Evolutionary conservation across 2,797 vertebrate species (phyloP).

Genomic region (Danionella dracula): DNA sequence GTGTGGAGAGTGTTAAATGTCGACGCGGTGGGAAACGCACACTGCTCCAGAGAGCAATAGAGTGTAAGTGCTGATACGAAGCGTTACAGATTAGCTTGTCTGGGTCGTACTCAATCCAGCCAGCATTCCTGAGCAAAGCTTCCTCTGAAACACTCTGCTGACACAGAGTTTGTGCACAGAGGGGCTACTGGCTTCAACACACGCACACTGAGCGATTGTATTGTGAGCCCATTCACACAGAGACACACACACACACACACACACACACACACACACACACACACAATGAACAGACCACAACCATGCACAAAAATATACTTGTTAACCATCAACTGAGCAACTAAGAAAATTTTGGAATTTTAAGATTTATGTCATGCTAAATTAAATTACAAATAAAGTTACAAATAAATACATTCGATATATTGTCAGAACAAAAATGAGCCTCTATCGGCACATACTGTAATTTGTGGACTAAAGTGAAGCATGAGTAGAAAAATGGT

Average conservation of each 20-base stretch:
- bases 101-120: conserved; percentile 17
- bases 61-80: conserved; percentile 40
- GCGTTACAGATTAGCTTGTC: conserved; percentile 49
- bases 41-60: background rate
- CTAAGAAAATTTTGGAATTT: too few relatives aligned
- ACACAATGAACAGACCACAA: background rate
- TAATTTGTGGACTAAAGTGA: too few relatives aligned
- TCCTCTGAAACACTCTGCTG: conserved; percentile 41
- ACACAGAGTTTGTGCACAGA: conserved; percentile 34
- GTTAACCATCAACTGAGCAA: too few relatives aligned
- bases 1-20: too few relatives aligned
- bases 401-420: too few relatives aligned
- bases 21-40: background rate
- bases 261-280: background rate
- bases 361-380: too few relatives aligned
- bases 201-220: conserved; percentile 42
- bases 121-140: conserved; percentile 50
- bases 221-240: conserved; percentile 13
- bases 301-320: too few relatives aligned
- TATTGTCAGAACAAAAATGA: too few relatives aligned
- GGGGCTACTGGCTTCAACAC: background rate
- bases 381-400: too few relatives aligned
- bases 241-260: background rate
- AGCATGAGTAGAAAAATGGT: too few relatives aligned
- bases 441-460: too few relatives aligned